These are phyloP conservation scores for Yponomeuta sedellus DNA, from an alignment of 2,888 invertebrate species.

Conservation along the genomic window DNA sequence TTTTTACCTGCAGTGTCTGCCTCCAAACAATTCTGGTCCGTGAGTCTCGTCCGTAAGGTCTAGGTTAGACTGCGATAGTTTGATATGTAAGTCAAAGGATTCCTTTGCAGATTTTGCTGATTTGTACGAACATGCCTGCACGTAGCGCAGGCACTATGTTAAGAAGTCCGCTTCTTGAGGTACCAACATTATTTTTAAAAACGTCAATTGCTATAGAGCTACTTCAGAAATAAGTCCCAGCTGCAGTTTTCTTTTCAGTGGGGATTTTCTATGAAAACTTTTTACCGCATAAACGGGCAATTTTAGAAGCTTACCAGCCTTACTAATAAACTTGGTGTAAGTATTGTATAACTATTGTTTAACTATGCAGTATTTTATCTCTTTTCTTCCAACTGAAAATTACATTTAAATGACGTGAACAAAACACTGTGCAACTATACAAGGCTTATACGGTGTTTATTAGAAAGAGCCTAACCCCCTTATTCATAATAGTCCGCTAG, in stretches of 20 bases:
- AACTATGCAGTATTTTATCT: no score
- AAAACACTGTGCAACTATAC: no score
- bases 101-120: slow-evolving; percentile 14
- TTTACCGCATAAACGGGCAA: not conserved
- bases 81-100: slow-evolving; percentile 16
- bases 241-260: not conserved
- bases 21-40: not conserved
- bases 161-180: not conserved
- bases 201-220: not conserved
- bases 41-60: not conserved
- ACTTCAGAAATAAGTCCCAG: not conserved
- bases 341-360: no score
- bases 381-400: no score
- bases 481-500: no score
- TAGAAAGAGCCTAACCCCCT: no score
- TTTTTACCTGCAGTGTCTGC: slow-evolving; percentile 11
- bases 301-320: not conserved
- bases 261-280: not conserved
- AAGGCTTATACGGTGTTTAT: no score
- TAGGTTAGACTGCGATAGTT: not conserved
- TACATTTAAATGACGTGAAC: no score
- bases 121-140: slow-evolving; percentile 3
- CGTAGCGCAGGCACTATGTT: not conserved
- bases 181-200: not conserved
- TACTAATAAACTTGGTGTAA: no score